Evolutionary conservation across 2,797 vertebrate species (phyloP).

Genomic region (Epinephelus awoara): DNA sequence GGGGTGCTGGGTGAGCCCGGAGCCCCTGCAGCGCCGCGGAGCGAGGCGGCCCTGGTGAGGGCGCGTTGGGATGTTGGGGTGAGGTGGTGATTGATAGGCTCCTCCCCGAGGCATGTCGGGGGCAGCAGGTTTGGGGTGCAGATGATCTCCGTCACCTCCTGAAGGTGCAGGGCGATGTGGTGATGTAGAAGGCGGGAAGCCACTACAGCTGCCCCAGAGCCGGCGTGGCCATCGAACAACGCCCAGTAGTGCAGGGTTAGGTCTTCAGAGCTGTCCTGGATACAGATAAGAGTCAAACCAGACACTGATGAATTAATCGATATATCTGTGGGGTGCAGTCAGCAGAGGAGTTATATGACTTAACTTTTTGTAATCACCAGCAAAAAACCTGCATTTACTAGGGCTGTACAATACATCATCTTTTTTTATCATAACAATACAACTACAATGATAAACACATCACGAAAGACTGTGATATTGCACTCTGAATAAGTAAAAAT

Average conservation of each 20-base stretch:
- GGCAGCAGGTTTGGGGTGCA: conserved; percentile 87
- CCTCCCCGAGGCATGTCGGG: conserved; percentile 94
- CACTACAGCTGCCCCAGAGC: conserved; percentile 93
- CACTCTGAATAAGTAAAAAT: too few relatives aligned
- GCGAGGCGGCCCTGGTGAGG: conserved; percentile 92
- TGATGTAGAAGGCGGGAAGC: conserved; percentile 94
- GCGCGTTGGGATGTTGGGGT: conserved; percentile 85
- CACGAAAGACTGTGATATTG: too few relatives aligned
- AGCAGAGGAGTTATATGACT: not conserved
- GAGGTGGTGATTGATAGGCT: conserved; percentile 84
- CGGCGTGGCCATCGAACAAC: conserved; percentile 96
- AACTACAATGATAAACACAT: too few relatives aligned
- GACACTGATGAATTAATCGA: not conserved
- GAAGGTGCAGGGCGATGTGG: conserved; percentile 93
- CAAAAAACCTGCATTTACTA: too few relatives aligned
- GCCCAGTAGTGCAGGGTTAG: conserved; percentile 96
- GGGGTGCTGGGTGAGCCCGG: conserved; percentile 92
- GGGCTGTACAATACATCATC: too few relatives aligned
- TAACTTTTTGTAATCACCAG: not conserved
- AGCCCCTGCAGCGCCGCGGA: conserved; percentile 90
- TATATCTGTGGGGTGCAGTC: not conserved
- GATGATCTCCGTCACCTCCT: conserved; percentile 93
- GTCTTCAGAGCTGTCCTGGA: conserved; percentile 87
- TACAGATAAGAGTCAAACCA: conserved; percentile 13
- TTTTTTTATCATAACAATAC: too few relatives aligned